Evolutionary conservation across 2,113 vertebrate species (phyloP).

Genomic region (Tetrao urogallus): DNA sequence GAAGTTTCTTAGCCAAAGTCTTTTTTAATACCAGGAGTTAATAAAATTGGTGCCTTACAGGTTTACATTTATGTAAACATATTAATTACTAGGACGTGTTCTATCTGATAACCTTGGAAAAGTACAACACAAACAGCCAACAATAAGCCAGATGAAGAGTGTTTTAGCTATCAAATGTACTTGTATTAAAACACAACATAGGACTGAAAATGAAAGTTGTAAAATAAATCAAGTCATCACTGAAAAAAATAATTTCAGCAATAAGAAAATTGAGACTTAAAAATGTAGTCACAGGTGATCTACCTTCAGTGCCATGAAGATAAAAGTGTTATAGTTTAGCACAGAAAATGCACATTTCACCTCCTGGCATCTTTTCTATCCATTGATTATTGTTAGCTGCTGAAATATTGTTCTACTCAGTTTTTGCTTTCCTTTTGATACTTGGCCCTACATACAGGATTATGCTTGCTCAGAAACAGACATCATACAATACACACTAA

Average conservation of each 20-base stretch:
- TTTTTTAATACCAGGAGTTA: not conserved
- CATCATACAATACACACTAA: not conserved
- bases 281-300: not conserved
- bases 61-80: not conserved
- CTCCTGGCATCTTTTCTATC: not conserved
- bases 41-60: not conserved
- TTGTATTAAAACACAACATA: not conserved
- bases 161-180: not conserved
- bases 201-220: not conserved
- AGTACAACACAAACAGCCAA: not conserved
- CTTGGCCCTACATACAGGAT: not conserved
- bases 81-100: not conserved
- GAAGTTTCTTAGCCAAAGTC: fast-evolving
- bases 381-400: not conserved
- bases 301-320: not conserved
- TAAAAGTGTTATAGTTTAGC: not conserved
- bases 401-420: not conserved
- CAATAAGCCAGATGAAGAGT: not conserved
- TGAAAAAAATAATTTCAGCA: not conserved
- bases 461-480: not conserved
- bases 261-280: not conserved
- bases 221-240: not conserved
- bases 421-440: not conserved
- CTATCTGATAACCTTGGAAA: not conserved
- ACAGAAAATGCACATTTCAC: not conserved